A percentile compares a stretch with the other conserved stretches of the same genome.
phyloP scores from a whole-genome alignment of 2,797 vertebrate genomes.

The Tenualosa thibaudeaui region DNA sequence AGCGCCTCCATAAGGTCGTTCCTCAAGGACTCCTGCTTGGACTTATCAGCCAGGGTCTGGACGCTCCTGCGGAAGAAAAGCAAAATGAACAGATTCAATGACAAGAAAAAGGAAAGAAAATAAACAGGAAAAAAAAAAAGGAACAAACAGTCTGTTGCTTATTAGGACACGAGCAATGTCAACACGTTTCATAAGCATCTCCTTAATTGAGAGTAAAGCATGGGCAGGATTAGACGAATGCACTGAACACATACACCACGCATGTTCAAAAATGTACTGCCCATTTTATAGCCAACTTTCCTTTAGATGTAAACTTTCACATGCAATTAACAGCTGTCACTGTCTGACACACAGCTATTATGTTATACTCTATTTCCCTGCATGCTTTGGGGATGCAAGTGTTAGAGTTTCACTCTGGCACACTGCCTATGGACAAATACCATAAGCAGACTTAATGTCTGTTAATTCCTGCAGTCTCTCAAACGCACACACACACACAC shows the following conservation, averaged over 20 bases:
- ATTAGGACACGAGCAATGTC: neutral
- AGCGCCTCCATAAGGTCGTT: slow-evolving; percentile 91
- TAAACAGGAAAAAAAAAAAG: neutral
- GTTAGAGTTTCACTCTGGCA: slow-evolving; percentile 13
- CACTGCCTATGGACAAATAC: neutral
- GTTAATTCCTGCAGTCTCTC: neutral
- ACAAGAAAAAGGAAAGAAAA: neutral
- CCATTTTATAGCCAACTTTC: neutral
- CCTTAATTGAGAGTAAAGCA: neutral
- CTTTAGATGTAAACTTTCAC: neutral
- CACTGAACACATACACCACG: neutral
- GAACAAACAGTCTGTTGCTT: neutral
- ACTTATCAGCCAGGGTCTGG: slow-evolving; percentile 91
- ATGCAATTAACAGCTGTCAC: neutral
- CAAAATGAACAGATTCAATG: slow-evolving; percentile 30
- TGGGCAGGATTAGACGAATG: neutral
- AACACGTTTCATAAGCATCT: neutral
- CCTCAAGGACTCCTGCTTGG: slow-evolving; percentile 94
- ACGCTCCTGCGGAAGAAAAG: slow-evolving; percentile 81
- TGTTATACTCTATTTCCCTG: neutral
- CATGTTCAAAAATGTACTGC: neutral
- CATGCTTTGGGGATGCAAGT: slow-evolving; percentile 12
- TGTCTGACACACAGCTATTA: neutral
- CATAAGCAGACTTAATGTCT: neutral
- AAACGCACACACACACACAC: slow-evolving; percentile 20